Evolutionary conservation across 2,113 vertebrate species (phyloP).

Genomic region (Alaudala cheleensis): DNA sequence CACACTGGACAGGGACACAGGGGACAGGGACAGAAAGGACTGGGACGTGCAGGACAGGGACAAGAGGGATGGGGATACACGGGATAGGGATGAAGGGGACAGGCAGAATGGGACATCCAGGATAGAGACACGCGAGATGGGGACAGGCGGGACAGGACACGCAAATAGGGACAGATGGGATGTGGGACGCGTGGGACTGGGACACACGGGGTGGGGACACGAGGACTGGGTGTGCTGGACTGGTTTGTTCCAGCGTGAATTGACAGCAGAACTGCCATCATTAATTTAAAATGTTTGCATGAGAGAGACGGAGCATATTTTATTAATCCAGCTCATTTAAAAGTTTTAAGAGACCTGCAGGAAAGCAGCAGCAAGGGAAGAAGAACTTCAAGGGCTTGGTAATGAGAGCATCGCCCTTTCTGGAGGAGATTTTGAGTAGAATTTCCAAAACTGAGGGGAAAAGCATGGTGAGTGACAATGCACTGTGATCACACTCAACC

Average conservation of each 20-base stretch:
- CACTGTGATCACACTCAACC: background rate
- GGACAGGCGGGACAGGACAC: background rate
- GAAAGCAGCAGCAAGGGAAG: background rate
- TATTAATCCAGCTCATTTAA: background rate
- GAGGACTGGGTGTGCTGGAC: background rate
- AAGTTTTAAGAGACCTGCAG: background rate
- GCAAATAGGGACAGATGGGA: background rate
- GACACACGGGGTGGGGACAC: background rate
- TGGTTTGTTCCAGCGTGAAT: background rate
- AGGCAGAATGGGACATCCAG: background rate
- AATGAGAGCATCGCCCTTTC: rapidly evolving
- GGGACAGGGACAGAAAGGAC: too few relatives aligned
- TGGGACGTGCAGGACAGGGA: too few relatives aligned
- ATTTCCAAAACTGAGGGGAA: background rate
- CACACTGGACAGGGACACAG: too few relatives aligned
- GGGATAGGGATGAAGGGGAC: too few relatives aligned
- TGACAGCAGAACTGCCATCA: background rate
- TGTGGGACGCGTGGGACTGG: background rate
- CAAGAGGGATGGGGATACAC: rapidly evolving
- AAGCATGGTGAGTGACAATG: rapidly evolving
- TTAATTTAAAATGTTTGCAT: background rate
- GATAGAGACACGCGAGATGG: background rate
- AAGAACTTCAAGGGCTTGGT: rapidly evolving
- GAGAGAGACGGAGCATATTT: background rate
- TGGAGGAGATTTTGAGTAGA: background rate